phyloP scores from a whole-genome alignment of 2,888 invertebrate genomes.

The Cepaea hortensis region DNA sequence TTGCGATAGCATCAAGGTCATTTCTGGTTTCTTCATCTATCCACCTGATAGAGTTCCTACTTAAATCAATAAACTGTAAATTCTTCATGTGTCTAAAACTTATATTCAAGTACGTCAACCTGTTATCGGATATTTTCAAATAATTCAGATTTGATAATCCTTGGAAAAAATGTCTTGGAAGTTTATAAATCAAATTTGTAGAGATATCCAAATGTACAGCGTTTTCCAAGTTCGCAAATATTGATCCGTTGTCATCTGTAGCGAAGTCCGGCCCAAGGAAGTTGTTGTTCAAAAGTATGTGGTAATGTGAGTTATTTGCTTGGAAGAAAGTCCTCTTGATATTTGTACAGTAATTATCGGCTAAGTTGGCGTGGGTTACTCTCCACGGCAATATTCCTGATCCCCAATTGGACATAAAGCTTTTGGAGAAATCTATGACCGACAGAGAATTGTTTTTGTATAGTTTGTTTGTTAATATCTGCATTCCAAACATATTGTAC shows the following conservation, averaged over 20 bases:
- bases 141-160: slow-evolving; percentile 6
- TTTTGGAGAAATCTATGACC: slow-evolving; percentile 12
- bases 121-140: slow-evolving; percentile 13
- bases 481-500: slow-evolving; percentile 11
- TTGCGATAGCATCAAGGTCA: slow-evolving; percentile 8
- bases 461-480: not conserved
- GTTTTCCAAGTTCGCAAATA: not conserved
- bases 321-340: not conserved
- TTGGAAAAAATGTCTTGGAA: slow-evolving; percentile 8
- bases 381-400: not conserved
- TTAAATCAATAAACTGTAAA: slow-evolving; percentile 8
- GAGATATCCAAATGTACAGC: slow-evolving; percentile 18
- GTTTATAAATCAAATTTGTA: slow-evolving; percentile 17
- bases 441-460: not conserved
- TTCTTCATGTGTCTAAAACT: slow-evolving; percentile 20
- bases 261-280: slow-evolving; percentile 23
- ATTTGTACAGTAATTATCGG: slow-evolving; percentile 1
- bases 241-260: not conserved
- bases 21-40: not conserved
- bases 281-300: not conserved
- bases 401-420: not conserved
- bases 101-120: not conserved
- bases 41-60: slow-evolving; percentile 20
- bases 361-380: not conserved
- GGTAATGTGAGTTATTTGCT: not conserved